Evolutionary conservation across 2,888 invertebrate genomes (phyloP).

Genomic region (Eupelmus urozonus): DNA sequence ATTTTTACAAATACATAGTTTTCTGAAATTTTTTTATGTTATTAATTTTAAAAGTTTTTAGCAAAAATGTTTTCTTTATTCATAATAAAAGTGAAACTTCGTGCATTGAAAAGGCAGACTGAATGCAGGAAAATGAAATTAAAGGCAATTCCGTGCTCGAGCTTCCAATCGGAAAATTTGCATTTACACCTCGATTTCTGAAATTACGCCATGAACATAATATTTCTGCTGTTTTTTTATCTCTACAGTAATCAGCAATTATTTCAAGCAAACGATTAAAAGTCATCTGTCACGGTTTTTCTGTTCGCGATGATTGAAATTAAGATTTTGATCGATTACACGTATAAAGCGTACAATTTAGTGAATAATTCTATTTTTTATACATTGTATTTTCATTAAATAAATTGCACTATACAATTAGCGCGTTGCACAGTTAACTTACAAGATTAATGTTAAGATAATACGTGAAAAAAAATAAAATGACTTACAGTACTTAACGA

Average conservation of each 20-base stretch:
- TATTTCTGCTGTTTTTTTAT: neutral
- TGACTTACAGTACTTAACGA: neutral
- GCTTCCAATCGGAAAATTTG: neutral
- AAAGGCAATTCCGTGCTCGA: neutral
- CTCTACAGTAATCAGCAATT: neutral
- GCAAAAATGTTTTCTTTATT: no score
- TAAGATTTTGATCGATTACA: neutral
- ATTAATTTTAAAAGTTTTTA: no score
- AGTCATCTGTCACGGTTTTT: neutral
- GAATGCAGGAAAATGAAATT: no score
- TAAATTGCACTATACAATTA: no score
- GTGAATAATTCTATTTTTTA: neutral
- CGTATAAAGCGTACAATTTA: neutral
- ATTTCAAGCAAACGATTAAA: neutral
- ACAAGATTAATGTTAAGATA: no score
- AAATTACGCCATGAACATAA: slow-evolving; percentile 1
- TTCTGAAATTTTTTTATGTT: no score
- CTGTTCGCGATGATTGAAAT: neutral
- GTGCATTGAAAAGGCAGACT: no score
- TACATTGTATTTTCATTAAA: neutral
- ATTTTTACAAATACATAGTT: no score
- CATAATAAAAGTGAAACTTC: no score
- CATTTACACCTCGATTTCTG: neutral
- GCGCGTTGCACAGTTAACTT: no score
- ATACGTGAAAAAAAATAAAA: no score